A percentile compares a stretch with the other conserved stretches of the same genome.
Conservation (phyloP, 2,113 vertebrate genomes). For the Pleuronectes platessa region DNA sequence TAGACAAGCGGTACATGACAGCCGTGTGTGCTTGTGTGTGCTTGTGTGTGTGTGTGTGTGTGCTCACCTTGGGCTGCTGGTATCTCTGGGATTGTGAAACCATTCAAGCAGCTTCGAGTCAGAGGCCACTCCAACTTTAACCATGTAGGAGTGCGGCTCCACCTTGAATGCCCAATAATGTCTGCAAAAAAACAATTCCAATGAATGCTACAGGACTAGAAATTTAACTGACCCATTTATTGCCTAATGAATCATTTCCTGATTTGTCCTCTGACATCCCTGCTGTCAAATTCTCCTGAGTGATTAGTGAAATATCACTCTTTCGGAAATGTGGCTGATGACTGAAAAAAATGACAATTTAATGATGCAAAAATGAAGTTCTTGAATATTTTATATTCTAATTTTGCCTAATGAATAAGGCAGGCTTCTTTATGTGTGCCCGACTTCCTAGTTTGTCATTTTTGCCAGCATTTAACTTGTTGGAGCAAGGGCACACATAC, state of each 20-base stretch:
- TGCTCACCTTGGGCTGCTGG: conserved; percentile 93
- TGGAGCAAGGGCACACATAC: too few species aligned
- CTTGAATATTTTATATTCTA: conserved; percentile 25
- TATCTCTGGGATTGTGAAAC: conserved; percentile 91
- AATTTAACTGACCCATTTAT: background rate
- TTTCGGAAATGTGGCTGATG: too few species aligned
- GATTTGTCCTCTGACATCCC: background rate
- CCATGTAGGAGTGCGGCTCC: conserved; percentile 91
- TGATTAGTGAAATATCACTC: background rate
- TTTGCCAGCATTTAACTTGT: too few species aligned
- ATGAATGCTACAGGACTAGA: background rate
- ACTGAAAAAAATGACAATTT: background rate
- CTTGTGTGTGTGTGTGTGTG: too few species aligned
- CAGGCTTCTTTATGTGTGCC: background rate
- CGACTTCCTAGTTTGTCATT: too few species aligned
- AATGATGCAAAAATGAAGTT: conserved; percentile 12
- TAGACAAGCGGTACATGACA: background rate
- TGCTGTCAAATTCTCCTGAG: background rate
- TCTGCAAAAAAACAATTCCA: conserved; percentile 51
- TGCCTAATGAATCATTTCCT: background rate
- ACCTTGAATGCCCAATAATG: conserved; percentile 96
- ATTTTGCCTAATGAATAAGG: conserved; percentile 5
- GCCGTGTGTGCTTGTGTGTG: background rate
- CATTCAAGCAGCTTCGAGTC: conserved; percentile 92
- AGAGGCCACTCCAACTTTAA: conserved; percentile 95